Percentiles rank a stretch among this genome's conserved stretches.
Conservation (phyloP, 1,140 invertebrate genomes). For the Ceratina japonica region DNA sequence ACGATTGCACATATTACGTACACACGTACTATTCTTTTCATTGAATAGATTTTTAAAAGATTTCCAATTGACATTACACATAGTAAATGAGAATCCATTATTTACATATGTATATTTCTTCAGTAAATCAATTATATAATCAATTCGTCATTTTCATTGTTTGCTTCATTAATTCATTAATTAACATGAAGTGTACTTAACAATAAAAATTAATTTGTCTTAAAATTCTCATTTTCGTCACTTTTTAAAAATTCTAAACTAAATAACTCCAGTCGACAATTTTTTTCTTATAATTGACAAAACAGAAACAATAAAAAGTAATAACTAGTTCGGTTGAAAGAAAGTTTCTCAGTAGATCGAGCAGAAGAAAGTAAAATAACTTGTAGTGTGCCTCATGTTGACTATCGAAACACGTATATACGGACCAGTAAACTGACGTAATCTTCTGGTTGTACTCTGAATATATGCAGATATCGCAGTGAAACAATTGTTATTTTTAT, state of each 20-base stretch:
- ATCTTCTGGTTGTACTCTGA: conserved; percentile 39
- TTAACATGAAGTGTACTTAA: no score
- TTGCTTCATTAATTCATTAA: no score
- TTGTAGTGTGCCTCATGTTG: conserved; percentile 17
- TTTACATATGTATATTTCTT: no score
- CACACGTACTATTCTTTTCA: background rate
- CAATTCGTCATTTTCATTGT: no score
- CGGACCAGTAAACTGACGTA: conserved; percentile 49
- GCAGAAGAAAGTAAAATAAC: background rate
- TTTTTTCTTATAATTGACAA: no score
- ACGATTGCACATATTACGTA: no score
- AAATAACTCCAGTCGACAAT: no score
- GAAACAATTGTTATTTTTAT: conserved; percentile 62
- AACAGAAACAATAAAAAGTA: background rate
- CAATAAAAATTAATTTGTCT: no score
- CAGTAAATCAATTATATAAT: no score
- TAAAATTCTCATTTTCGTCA: no score
- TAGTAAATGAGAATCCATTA: no score
- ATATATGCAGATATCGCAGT: conserved; percentile 38
- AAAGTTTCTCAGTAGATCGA: background rate
- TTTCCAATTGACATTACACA: background rate
- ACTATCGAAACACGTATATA: conserved; percentile 44
- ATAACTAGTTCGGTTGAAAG: background rate
- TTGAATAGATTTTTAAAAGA: background rate
- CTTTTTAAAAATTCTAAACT: no score